Evolutionary conservation across 2,113 vertebrate species (phyloP), one percentile per base, ranked within the genome.

Genomic region (Protobothrops mucrosquamatus): DNA sequence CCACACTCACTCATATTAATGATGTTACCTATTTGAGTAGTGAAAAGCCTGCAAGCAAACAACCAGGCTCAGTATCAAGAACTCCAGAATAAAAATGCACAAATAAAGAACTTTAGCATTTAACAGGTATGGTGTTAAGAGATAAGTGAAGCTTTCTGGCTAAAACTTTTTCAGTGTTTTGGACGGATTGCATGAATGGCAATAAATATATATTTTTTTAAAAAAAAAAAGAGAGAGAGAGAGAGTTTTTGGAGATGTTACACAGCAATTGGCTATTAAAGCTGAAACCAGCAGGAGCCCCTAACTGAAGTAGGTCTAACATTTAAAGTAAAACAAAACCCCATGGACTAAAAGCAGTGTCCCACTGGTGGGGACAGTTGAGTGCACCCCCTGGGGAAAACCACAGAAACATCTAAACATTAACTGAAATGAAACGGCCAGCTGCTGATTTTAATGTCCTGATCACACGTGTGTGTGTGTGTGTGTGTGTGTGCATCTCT

Each of bases 381-480:
- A 97, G 97, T 96, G 96, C 96, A 95, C 96, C 94, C 97, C 11
- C 89, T 97, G 94, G 97, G 96, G 97, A 96, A 97, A 95, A 95
- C 90, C 95, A 93, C 0, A 10, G 97, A 96, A 97, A 96, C 96
- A 96, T 97, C 97, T 97, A 97, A 97, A 97, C 97, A 96, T 97
- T 98, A 98, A 97, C 96, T 97, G 97, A 96, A 97, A 98, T 98
- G 97, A 98, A 98, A 97, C 97, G 97, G 95, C 97, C 98, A 98
- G 98, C 98, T 98, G 98, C 98, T 98, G 97, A 98, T 95, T 97
- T 98, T 97, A 97, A 98, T 98, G 97, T 98, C 97, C 97, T 97
- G 97, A 97, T 96, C 97, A 97, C 97, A 98, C 97, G 97, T 98
- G 96, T 95, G 97, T 94, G 20, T 23, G 56, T 57, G 56, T 61